A percentile compares a stretch with the other conserved stretches of the same genome.
Conservation (phyloP, 1,140 invertebrate species). For the Vanessa atalanta region DNA sequence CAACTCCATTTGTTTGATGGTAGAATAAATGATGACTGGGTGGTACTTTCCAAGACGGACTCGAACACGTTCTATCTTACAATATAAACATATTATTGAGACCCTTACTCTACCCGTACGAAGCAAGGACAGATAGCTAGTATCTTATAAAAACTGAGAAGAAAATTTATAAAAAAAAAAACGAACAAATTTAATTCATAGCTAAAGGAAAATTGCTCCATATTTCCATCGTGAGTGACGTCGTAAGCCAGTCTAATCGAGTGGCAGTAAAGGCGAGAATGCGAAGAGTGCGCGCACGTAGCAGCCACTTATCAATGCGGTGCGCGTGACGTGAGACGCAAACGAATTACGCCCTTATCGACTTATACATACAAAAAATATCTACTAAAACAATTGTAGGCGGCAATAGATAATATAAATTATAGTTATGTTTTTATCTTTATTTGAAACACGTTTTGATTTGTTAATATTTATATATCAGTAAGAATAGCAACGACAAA, state of each 20-base stretch:
- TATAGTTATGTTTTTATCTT: neutral
- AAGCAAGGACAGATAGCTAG: no score
- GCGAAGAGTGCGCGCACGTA: conserved; percentile 54
- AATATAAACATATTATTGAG: no score
- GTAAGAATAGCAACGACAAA: neutral
- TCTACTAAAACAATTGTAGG: conserved; percentile 12
- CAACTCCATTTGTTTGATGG: no score
- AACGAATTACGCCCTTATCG: conserved; percentile 43
- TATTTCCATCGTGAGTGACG: conserved; percentile 33
- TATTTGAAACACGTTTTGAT: neutral
- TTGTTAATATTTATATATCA: neutral
- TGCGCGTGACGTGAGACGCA: conserved; percentile 46
- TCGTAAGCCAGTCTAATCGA: conserved; percentile 38
- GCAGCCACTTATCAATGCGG: conserved; percentile 56
- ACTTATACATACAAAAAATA: conserved; percentile 16
- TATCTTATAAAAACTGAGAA: neutral
- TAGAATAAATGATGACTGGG: no score
- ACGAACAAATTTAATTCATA: conserved; percentile 26
- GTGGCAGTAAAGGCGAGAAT: conserved; percentile 47
- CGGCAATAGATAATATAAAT: conserved; percentile 6
- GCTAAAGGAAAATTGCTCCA: conserved; percentile 31
- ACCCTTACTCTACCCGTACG: no score
- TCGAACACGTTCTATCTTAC: no score
- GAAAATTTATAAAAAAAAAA: neutral
- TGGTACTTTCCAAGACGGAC: no score